Evolutionary conservation across 2,888 invertebrate species (phyloP), one percentile per base, ranked within the genome.

Genomic region (Platycheirus albimanus): DNA sequence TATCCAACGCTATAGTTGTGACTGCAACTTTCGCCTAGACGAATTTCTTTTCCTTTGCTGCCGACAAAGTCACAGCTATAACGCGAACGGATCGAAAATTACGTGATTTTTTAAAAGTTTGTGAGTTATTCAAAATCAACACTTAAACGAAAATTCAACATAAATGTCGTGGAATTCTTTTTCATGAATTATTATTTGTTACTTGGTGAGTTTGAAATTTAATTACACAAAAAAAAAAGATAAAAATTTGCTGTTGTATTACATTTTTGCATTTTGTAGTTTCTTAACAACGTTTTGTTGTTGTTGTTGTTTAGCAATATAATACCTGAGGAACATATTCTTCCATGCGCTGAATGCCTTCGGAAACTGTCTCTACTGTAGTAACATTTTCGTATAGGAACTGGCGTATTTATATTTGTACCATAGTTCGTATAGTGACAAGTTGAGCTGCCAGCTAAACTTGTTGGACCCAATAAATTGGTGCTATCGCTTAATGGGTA

Each of bases 401-500:
- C 89, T 88, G 91, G 90, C 85, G 91, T 90, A 87, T 90, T 89
- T 85, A 88, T 87, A 87, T 90, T 91, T 87, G 91, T 90, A 88
- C 91, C 91, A 84, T 91, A 91, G 88, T 90, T 91, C 83, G 90
- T 89, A 86, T 91, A 90, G 58, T 86, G 86, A 88, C 89, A 90
- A 83, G 90, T 87, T 69, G 89, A 86, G 83, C 88, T 86, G 85
- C 89, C 86, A 83, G 87, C 88, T 86, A 89, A 88, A 87, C 87
- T 88, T 81, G 87, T 89, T 87, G 91, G 90, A 86, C 90, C 90
- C 90, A 91, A 88, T 63, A 91, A 90, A 87, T 91, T 91, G 85
- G 90, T 90, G 89, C 90, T 90, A 89, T 91, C 91, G 87, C 89
- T 90, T 87, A 91, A 88, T 84, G 91, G 91, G 89, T 91, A 91